phyloP scores from a whole-genome alignment of 2,888 invertebrate species.

The Nephrocerus scutellatus region DNA sequence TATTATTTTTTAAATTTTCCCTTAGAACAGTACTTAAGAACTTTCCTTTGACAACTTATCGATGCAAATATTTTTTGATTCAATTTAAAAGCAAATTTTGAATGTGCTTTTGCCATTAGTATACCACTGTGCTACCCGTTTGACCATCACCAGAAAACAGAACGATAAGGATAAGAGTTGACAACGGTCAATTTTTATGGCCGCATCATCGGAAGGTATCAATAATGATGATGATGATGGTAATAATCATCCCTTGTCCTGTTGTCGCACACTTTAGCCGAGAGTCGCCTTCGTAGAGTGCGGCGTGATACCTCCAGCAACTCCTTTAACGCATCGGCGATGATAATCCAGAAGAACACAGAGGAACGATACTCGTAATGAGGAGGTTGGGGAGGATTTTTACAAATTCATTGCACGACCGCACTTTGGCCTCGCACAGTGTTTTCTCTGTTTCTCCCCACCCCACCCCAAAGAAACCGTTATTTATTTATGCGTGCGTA shows the following conservation, averaged over 20 bases:
- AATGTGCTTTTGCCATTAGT: too few relatives aligned
- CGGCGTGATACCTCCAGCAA: not conserved
- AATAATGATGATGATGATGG: slow-evolving; percentile 36
- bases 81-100: too few relatives aligned
- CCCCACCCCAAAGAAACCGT: too few relatives aligned
- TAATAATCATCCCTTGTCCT: slow-evolving; percentile 14
- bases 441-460: not conserved
- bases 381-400: slow-evolving; percentile 12
- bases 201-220: slow-evolving; percentile 20
- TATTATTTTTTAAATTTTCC: too few relatives aligned
- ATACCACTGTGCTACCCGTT: slow-evolving; percentile 12
- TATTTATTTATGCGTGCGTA: too few relatives aligned
- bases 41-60: too few relatives aligned
- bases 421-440: slow-evolving; percentile 7
- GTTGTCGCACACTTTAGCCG: too few relatives aligned
- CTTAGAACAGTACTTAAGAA: too few relatives aligned
- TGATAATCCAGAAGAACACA: not conserved
- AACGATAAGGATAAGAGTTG: slow-evolving; percentile 16
- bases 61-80: too few relatives aligned
- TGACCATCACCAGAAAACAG: not conserved
- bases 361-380: slow-evolving; percentile 5
- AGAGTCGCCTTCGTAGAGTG: slow-evolving; percentile 3
- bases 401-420: slow-evolving; percentile 14
- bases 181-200: slow-evolving; percentile 27
- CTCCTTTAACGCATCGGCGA: not conserved